Percentiles rank a stretch among this genome's conserved stretches.
These are phyloP conservation scores for Prunella himalayana DNA, from an alignment of 2,113 vertebrate species.

Conservation along the genomic window DNA sequence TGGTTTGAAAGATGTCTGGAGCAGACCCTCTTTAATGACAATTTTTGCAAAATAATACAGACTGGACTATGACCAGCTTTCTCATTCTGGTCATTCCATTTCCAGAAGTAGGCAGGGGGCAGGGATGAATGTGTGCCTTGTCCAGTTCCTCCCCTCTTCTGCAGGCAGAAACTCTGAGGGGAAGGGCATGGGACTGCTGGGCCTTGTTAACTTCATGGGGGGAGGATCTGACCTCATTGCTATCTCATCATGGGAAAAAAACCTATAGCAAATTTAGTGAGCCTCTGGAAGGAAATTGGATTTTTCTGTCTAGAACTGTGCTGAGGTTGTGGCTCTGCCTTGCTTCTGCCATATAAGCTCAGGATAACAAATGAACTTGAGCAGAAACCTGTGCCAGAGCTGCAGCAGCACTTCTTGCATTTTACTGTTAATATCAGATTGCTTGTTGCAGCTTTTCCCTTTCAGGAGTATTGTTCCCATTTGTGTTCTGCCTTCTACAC, in stretches of 20 bases:
- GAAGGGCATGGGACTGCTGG: not conserved
- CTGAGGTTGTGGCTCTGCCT: not conserved
- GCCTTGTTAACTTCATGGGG: not conserved
- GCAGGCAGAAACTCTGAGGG: not conserved
- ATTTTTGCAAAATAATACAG: not conserved
- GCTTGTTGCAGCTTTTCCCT: not conserved
- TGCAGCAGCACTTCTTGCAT: not conserved
- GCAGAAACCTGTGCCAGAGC: not conserved
- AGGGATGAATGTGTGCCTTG: constrained; percentile 11
- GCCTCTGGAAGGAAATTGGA: not conserved
- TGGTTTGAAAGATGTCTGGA: not conserved
- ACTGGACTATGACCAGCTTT: not conserved
- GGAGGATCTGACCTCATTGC: not conserved
- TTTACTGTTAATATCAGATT: not conserved
- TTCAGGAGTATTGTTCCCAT: not conserved
- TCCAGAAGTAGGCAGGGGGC: constrained; percentile 17
- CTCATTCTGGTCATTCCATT: constrained; percentile 34
- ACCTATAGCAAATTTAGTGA: not conserved
- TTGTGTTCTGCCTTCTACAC: not conserved
- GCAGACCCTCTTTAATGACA: not conserved
- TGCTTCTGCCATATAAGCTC: not conserved
- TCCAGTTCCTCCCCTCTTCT: not conserved
- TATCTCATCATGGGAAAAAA: not conserved
- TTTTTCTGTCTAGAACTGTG: not conserved
- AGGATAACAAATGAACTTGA: not conserved